Percentiles rank a stretch among this genome's conserved stretches.
These are phyloP conservation scores for Phenganax subtilis DNA, from an alignment of 92 coral and sea anemone species.

Conservation along the genomic window DNA sequence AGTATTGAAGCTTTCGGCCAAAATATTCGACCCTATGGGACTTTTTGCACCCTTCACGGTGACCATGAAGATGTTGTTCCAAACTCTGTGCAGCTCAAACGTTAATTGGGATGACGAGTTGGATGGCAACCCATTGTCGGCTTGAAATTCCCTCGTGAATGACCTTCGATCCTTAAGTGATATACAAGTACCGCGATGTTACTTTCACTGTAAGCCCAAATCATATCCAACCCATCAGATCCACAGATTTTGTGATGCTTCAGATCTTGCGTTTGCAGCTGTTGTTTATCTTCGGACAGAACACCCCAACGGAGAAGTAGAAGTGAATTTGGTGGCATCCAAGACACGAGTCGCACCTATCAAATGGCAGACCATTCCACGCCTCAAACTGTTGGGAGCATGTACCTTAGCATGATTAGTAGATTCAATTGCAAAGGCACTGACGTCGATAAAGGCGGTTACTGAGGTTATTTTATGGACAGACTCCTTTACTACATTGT, in stretches of 20 bases:
- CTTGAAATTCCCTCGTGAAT: neutral
- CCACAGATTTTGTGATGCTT: constrained; percentile 24
- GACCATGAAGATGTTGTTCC: constrained; percentile 35
- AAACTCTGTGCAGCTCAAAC: constrained; percentile 39
- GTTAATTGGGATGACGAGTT: constrained; percentile 42
- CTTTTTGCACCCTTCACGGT: constrained; percentile 43
- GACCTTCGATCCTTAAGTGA: neutral
- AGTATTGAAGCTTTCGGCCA: constrained; percentile 29
- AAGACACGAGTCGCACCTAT: constrained; percentile 4
- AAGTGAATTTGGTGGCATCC: neutral
- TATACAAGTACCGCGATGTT: neutral
- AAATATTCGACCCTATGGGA: constrained; percentile 31
- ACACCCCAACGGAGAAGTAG: neutral
- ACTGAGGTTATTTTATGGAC: neutral
- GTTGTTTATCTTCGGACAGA: constrained; percentile 8
- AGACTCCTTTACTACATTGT: neutral
- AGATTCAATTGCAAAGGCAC: neutral
- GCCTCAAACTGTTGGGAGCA: neutral
- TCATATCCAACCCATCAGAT: constrained; percentile 8
- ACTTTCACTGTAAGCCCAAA: neutral
- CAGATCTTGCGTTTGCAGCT: neutral
- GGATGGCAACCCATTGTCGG: neutral
- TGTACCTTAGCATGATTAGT: neutral
- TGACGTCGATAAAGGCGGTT: neutral
- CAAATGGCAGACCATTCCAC: neutral